phyloP scores from a whole-genome alignment of 1,140 invertebrate genomes.

The Brachionus sp. region DNA sequence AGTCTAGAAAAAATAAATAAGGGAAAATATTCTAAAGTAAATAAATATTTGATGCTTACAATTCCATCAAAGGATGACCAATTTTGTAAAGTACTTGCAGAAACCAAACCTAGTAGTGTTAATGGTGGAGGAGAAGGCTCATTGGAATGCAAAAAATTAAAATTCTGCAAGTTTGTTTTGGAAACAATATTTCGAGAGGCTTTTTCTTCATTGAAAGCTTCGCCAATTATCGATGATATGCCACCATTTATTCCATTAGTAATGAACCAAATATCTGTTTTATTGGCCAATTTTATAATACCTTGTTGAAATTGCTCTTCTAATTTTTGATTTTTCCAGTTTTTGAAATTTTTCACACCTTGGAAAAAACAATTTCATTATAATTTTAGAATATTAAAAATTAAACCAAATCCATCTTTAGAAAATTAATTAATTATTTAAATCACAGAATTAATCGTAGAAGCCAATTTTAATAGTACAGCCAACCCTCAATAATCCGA shows the following conservation, averaged over 20 bases:
- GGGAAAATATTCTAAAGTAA: not conserved
- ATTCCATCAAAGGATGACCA: conserved; percentile 35
- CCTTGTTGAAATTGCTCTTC: conserved; percentile 40
- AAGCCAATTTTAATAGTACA: too few species aligned
- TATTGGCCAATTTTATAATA: conserved; percentile 40
- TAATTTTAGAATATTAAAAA: not conserved
- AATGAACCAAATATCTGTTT: conserved; percentile 45
- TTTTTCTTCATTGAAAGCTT: conserved; percentile 40
- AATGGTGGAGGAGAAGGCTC: not conserved
- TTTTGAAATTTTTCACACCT: conserved; percentile 37
- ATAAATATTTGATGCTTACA: not conserved
- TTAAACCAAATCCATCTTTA: not conserved
- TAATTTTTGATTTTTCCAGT: conserved; percentile 44
- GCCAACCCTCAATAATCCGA: too few species aligned
- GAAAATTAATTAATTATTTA: too few species aligned
- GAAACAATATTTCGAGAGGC: not conserved
- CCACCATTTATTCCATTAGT: conserved; percentile 41
- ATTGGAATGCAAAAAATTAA: not conserved
- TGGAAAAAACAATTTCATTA: too few species aligned
- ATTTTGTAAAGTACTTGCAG: conserved; percentile 32
- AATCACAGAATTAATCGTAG: too few species aligned
- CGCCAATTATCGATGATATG: conserved; percentile 17
- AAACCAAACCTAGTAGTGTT: conserved; percentile 28
- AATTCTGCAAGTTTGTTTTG: not conserved
- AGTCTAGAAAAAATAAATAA: not conserved